Evolutionary conservation across 1,140 invertebrate species (phyloP), one percentile per base, ranked within the genome.

Genomic region (Lasioglossum albipes): DNA sequence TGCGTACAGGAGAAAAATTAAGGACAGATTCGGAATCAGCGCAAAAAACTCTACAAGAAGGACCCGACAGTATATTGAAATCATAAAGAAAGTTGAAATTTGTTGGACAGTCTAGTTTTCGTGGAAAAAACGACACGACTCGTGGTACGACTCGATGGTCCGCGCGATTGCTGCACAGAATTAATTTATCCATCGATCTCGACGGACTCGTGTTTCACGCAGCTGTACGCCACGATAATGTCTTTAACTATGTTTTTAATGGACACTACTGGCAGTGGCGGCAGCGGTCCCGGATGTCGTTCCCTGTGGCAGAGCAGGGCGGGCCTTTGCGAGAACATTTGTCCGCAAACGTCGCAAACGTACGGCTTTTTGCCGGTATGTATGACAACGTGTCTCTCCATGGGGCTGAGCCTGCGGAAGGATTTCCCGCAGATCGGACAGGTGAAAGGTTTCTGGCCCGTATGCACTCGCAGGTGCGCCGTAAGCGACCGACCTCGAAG

Each of bases 261-360:
- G 0, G 92, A 92, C 92, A 93, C 93, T 0, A 93, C 92, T 0
- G 93, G 93, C 4, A 93, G 73, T 0, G 93, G 92, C 0, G 93
- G 92, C 84, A 92, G 93, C 1, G 84, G 83, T 0, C 93, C 93
- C 0, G 93, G 93, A 76, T 93, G 93, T 12, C 90, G 93, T 57
- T 93, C 93, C 27, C 93, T 95, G 91, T 97, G 96, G 36, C 96
- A 96, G 73, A 96, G 95, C 20, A 97, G 93, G 52, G 94, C 95
- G 57, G 96, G 96, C 12, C 96, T 95, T 91, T 97, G 97, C 2
- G 96, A 96, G 91, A 98, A 98, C 1, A 90, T 90, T 80, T 93
- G 93, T 22, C 90, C 90, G 87, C 94, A 95, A 27, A 89, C 86
- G 6, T 90, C 88, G 84, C 94, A 95, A 71, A 86, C 86, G 73